Base-by-base conservation (phyloP, 30 jellyfish, hydroid and myxozoan genomes). In the Turritopsis dohrnii region DNA sequence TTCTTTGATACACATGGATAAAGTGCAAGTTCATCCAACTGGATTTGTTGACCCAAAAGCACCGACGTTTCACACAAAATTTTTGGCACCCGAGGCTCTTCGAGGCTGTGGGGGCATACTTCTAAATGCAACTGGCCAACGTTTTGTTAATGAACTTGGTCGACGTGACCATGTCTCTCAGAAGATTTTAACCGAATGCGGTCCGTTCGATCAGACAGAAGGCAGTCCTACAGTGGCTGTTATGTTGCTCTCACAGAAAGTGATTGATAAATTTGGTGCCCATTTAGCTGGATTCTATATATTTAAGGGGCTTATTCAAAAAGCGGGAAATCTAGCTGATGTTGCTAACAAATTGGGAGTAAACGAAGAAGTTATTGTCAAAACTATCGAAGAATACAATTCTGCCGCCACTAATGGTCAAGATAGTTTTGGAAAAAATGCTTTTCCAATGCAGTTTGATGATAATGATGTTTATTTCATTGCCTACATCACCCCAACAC, bases 221-320 rank as follows among this genome's bases (percentile, higher is more conserved):
- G 77, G 77, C 28, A 69, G 19, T 69, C 77, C 77, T 0, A 69
- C 30, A 7, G 28, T 21, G 19, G 77, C 77, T n/a, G 22, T 27
- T 27, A 69, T 69, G 77, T 69, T 69, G 19, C 77, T 69, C 16
- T n/a, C 77, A 69, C 77, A 69, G 30, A 69, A 69, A 69, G 77
- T 69, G 77, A 69, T 69, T 69, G 77, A 69, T 27, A 69, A 27
- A 27, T 69, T 69, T 69, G 77, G 77, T n/a, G 77, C 77, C 8
- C 77, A 69, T 69, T 27, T 69, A n/a, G 77, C 77, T 7, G 77
- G 77, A 69, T 69, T 69, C 30, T 69, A 69, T 69, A 69, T 69
- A 9, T 69, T 69, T 27, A 69, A 69, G 77, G 77, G 77, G 16
- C 30, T 69, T 16, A 69, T 69, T 69, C 28, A 23, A 69, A 69